Percentiles rank a stretch among this genome's conserved stretches.
phyloP scores from a whole-genome alignment of 2,888 invertebrate genomes.

The Mechanitis messenoides region DNA sequence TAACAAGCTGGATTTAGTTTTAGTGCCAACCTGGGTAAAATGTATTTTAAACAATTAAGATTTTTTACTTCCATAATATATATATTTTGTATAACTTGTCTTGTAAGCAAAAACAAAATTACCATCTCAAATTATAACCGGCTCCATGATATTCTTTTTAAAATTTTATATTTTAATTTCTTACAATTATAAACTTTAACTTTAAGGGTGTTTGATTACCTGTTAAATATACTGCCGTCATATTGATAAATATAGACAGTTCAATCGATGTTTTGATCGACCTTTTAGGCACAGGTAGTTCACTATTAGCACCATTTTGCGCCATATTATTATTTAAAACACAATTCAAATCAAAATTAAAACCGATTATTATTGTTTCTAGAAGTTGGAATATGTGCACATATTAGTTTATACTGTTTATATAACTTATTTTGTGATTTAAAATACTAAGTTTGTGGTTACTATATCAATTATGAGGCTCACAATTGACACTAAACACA shows the following conservation, averaged over 20 bases:
- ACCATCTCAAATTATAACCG: too few species aligned
- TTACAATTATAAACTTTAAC: not conserved
- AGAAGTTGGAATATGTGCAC: too few species aligned
- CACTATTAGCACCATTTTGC: conserved; percentile 29
- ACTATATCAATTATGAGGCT: not conserved
- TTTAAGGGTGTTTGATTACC: conserved; percentile 39
- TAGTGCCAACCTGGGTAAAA: too few species aligned
- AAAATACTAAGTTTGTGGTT: not conserved
- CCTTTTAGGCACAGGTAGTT: conserved; percentile 41
- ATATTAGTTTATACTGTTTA: not conserved
- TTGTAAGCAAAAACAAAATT: too few species aligned
- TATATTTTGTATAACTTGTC: too few species aligned
- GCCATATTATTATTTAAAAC: conserved; percentile 10
- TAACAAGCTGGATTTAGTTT: too few species aligned
- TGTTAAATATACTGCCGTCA: conserved; percentile 53
- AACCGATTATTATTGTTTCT: not conserved
- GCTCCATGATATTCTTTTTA: too few species aligned
- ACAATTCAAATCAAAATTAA: not conserved
- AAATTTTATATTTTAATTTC: too few species aligned
- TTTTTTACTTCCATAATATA: too few species aligned
- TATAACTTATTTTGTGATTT: not conserved
- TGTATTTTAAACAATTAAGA: too few species aligned
- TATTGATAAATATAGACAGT: conserved; percentile 57
- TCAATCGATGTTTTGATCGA: conserved; percentile 55
- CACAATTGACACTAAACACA: conserved; percentile 4